These are phyloP conservation scores for Lithobates sylvaticus DNA, from an alignment of 2,797 vertebrate genomes.

Conservation along the genomic window DNA sequence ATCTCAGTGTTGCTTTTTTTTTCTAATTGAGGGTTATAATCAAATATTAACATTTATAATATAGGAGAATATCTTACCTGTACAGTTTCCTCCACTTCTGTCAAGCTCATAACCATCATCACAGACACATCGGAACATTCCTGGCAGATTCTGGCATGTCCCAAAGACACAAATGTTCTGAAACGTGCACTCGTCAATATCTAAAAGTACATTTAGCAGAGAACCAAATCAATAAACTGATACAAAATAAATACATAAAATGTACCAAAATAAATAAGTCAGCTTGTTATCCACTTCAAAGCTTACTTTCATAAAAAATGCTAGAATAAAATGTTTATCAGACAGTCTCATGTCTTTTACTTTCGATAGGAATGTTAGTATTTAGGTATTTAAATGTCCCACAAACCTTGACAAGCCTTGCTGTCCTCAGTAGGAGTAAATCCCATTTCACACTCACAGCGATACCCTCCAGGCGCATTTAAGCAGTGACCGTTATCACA, in stretches of 20 bases:
- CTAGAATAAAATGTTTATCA: neutral
- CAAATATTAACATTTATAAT: neutral
- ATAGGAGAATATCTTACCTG: constrained; percentile 75
- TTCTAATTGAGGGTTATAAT: no score
- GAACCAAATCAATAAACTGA: neutral
- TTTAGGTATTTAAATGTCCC: neutral
- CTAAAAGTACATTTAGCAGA: constrained; percentile 70
- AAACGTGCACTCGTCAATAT: constrained; percentile 93
- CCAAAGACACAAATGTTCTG: constrained; percentile 94
- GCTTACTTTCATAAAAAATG: neutral
- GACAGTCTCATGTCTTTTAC: no score
- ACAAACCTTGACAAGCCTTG: constrained; percentile 88
- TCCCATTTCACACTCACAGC: constrained; percentile 95
- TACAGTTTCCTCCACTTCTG: constrained; percentile 91
- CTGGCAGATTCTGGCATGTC: constrained; percentile 92
- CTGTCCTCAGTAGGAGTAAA: constrained; percentile 93
- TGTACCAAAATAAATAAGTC: neutral
- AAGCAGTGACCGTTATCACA: constrained; percentile 95
- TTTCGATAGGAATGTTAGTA: no score
- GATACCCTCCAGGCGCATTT: constrained; percentile 90
- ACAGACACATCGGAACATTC: constrained; percentile 93
- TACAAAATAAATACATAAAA: neutral
- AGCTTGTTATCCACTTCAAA: neutral
- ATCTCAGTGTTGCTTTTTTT: neutral
- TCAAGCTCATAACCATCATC: constrained; percentile 91